Base-by-base conservation (phyloP, 1,140 invertebrate genomes). In the Antheraea mylitta region DNA sequence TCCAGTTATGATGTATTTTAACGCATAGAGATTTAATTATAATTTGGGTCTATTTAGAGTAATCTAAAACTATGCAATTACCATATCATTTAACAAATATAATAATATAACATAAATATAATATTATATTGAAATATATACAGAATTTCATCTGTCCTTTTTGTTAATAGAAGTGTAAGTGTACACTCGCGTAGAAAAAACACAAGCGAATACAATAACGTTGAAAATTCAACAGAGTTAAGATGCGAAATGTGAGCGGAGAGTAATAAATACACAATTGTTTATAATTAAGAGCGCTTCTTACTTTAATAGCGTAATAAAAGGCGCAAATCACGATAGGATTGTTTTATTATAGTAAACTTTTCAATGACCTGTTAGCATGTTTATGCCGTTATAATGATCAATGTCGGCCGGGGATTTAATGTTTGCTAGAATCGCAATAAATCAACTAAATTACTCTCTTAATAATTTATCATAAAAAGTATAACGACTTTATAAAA, bases 281-380 rank as follows among this genome's bases (percentile, higher is more conserved):
- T 83, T 83, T 85, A 85, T 78, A 85, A 83, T 80, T 79, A 82
- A 78, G 78, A 80, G 77, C 76, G 76, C 76, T 83, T 83, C 79
- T 82, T 78, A 83, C 78, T 80, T 82, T 85, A 82, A 85, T 78
- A 73, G 80, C 66, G 76, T 80, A 81, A 83, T 85, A 85, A 85
- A 79, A 81, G 73, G 76, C 73, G 69, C 69, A 62, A 69, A 69
- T 71, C 69, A 70, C 73, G 38, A 58, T 71, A 36, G 64, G 69
- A 74, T 74, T 74, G 73, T 74, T 74, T 74, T 74, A 67, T 58
- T 69, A 66, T 36, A 67, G 71, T 69, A 69, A 70, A 73, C 68
- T 73, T 59, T 67, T 70, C 68, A 66, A 70, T 73, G 65, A 67
- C 69, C 71, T 72, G 67, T 61, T 67, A 67, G 65, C 53, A 66